A percentile compares a stretch with the other conserved stretches of the same genome.
These are phyloP conservation scores for Cromileptes altivelis DNA, from an alignment of 2,113 vertebrate species.

Conservation along the genomic window DNA sequence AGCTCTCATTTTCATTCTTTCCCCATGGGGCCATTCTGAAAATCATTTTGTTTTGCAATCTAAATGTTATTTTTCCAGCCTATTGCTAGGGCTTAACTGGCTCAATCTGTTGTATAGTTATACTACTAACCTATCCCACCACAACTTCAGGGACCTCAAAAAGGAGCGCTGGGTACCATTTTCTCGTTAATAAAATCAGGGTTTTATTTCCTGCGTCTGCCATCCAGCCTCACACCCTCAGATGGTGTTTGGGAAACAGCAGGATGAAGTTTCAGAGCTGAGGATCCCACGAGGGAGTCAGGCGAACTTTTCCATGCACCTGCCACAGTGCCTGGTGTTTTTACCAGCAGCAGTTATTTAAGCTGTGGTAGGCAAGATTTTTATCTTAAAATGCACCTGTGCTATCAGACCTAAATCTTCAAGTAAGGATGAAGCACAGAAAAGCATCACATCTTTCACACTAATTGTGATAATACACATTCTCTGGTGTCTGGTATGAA, in stretches of 20 bases:
- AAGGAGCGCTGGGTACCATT: background rate
- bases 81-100: constrained; percentile 11
- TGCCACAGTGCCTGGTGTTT: constrained; percentile 18
- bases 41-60: constrained; percentile 45
- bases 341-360: constrained; percentile 31
- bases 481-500: background rate
- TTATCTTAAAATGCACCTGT: constrained; percentile 17
- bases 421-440: background rate
- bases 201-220: constrained; percentile 17
- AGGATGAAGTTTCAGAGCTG: constrained; percentile 14
- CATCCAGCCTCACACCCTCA: constrained; percentile 12
- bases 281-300: background rate
- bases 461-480: background rate
- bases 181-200: background rate
- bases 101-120: constrained; percentile 31
- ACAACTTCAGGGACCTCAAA: constrained; percentile 18
- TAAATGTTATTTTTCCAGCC: constrained; percentile 50
- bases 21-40: constrained; percentile 34
- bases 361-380: constrained; percentile 23
- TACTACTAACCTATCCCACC: constrained; percentile 5
- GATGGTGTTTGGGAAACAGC: constrained; percentile 28
- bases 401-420: background rate
- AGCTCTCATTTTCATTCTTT: constrained; percentile 31
- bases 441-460: background rate
- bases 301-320: constrained; percentile 3